Conservation (phyloP, 2,888 invertebrate genomes). For the Lycocerus yunnanus region DNA sequence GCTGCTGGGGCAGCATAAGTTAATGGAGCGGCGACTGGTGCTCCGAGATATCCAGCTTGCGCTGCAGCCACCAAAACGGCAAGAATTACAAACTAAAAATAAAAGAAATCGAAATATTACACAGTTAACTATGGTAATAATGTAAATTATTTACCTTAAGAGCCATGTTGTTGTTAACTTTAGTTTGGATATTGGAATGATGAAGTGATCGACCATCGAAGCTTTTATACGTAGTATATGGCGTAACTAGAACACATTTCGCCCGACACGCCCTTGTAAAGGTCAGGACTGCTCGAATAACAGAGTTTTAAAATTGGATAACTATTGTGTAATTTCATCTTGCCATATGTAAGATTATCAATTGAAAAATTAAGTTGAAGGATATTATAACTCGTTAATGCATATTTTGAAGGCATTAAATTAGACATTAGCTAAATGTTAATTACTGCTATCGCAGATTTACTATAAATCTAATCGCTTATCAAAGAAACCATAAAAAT, state of each 20-base stretch:
- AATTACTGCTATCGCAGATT: not conserved
- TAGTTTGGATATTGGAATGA: constrained; percentile 14
- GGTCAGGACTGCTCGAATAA: constrained; percentile 19
- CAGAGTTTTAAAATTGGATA: constrained; percentile 13
- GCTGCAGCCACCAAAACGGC: too few species aligned
- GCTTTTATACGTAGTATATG: constrained; percentile 29
- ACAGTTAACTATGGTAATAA: too few species aligned
- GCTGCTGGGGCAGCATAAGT: constrained; percentile 49
- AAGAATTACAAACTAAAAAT: too few species aligned
- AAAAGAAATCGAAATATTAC: too few species aligned
- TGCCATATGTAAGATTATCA: constrained; percentile 2
- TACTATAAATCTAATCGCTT: not conserved
- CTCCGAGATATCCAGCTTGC: not conserved
- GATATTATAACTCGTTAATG: not conserved
- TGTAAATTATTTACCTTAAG: constrained; percentile 18
- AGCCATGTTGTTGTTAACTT: constrained; percentile 27
- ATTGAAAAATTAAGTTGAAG: not conserved
- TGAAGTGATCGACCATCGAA: constrained; percentile 12
- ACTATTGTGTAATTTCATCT: constrained; percentile 13
- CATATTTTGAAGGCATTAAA: not conserved
- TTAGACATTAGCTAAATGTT: not conserved
- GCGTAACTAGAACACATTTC: constrained; percentile 30
- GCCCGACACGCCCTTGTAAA: constrained; percentile 32
- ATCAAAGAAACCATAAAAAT: not conserved
- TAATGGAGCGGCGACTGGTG: not conserved